These are phyloP conservation scores for Nothura maculosa DNA, from an alignment of 2,797 vertebrate species.

Conservation along the genomic window DNA sequence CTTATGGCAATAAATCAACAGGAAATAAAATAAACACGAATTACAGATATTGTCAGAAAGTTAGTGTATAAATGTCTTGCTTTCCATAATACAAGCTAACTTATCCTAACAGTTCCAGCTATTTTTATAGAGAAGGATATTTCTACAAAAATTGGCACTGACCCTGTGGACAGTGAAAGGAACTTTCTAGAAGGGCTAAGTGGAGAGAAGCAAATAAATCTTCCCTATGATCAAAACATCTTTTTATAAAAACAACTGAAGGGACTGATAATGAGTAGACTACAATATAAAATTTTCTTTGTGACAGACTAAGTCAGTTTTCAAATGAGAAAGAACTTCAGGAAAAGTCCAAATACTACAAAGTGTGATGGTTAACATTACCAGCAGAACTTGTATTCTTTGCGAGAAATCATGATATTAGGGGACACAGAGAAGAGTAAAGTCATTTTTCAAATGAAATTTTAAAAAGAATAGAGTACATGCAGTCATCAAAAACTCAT, in stretches of 20 bases:
- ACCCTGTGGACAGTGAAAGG: background rate
- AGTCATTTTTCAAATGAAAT: background rate
- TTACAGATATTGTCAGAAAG: constrained; percentile 74
- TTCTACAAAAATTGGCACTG: background rate
- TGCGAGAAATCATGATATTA: background rate
- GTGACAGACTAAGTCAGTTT: background rate
- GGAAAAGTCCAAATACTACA: background rate
- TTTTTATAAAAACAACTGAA: background rate
- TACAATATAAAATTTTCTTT: background rate
- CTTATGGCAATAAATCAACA: constrained; percentile 78
- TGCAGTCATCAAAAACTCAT: background rate
- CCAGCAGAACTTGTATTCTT: background rate
- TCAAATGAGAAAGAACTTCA: background rate
- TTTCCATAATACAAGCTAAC: constrained; percentile 50
- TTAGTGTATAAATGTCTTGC: constrained; percentile 39
- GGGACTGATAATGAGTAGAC: background rate
- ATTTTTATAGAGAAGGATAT: background rate
- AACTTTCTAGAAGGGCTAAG: background rate
- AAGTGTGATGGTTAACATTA: background rate
- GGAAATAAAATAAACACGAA: constrained; percentile 79
- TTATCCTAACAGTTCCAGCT: background rate
- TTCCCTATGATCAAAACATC: background rate
- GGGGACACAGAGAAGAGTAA: background rate
- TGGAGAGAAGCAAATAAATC: background rate
- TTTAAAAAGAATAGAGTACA: background rate